Evolutionary conservation across 2,888 invertebrate species (phyloP), one percentile per base, ranked within the genome.

Genomic region (Hecatera dysodea): DNA sequence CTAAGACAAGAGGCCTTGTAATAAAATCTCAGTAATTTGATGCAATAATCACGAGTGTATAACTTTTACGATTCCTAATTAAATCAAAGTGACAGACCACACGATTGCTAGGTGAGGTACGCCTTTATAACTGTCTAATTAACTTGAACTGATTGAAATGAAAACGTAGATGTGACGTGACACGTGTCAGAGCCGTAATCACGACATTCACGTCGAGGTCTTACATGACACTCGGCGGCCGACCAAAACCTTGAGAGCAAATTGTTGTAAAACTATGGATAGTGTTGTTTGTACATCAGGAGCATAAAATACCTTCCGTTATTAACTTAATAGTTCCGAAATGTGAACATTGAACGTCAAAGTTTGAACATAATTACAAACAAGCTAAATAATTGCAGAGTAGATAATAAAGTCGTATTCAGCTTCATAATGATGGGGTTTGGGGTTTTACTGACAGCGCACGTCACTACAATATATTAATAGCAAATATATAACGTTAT

Each of bases 211-310:
- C 76, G 48, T 39, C 53, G 68, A 75, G 70, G 67, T 61, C 75
- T 80, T 82, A 79, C 66, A 63, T 59, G 66, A 65, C 72, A 73
- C 62, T 64, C 17, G 57, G 36, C 52, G 52, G 48, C 71, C 78
- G 81, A 72, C 68, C 78, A 52, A 73, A 84, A 63, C 83, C 85
- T 85, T 85, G 83, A 61, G 67, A 81, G 65, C 72, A 72, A 72
- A 71, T 60, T 73, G 64, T 65, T 63, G 55, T 68, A 73, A 73
- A 72, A 67, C 55, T 29, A 62, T 52, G 4, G 12, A 59, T 59
- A 22, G n/a, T 71, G 53, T 59, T 39, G 7, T 57, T 44, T 22
- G 24, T 52, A 56, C 1, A 2, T 33, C 7, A 33, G 50, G 1
- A 39, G n/a, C 12, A 39, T 44, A 42, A 22, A 50, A 57, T 22